Conservation (phyloP, 2,113 vertebrate species). For the Chaetodon trifascialis region DNA sequence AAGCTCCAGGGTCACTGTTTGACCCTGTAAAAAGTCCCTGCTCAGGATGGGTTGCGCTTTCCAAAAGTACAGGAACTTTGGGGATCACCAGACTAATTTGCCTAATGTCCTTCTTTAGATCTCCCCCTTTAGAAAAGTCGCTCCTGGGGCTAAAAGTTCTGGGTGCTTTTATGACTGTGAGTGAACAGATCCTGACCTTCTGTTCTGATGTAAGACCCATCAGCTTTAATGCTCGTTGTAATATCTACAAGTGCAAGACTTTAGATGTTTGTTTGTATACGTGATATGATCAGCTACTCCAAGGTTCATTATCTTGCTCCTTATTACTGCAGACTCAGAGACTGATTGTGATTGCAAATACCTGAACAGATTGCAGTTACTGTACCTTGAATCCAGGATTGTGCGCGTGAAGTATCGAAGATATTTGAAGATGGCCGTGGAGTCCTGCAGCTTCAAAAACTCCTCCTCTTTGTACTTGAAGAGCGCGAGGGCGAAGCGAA, state of each 20-base stretch:
- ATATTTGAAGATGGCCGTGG: slow-evolving; percentile 96
- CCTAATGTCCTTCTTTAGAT: no score
- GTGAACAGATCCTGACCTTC: background rate
- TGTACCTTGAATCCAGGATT: slow-evolving; percentile 93
- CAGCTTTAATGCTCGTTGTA: background rate
- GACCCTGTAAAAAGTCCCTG: no score
- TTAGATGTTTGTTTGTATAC: background rate
- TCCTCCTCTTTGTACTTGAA: slow-evolving; percentile 98
- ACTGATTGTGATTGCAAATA: background rate
- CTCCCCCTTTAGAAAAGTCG: no score
- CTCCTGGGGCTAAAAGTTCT: no score
- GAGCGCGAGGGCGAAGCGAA: slow-evolving; percentile 94
- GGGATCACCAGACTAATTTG: no score
- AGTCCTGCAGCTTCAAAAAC: slow-evolving; percentile 93
- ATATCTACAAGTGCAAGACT: background rate
- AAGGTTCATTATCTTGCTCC: background rate
- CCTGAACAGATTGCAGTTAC: background rate
- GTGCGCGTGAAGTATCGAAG: slow-evolving; percentile 94
- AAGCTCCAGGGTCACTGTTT: no score
- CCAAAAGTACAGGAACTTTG: no score
- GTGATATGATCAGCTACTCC: background rate
- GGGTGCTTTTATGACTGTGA: no score
- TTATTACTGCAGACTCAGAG: background rate
- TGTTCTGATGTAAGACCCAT: background rate
- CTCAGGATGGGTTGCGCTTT: no score